Base-by-base conservation (phyloP, 2,113 vertebrate genomes). In the Ancistrus triradiatus region DNA sequence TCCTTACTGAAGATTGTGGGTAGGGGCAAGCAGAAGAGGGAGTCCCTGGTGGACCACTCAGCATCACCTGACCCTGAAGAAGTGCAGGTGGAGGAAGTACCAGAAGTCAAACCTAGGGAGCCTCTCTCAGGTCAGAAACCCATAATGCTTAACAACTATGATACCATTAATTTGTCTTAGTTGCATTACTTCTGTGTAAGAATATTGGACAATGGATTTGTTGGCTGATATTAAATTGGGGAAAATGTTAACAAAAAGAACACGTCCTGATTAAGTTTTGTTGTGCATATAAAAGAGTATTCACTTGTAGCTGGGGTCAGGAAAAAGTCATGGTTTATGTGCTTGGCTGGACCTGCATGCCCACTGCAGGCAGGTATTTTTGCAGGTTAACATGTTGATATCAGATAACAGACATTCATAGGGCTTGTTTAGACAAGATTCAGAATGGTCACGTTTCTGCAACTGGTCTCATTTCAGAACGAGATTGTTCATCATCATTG, bases 1-100 rank as follows among this genome's bases (percentile, higher is more conserved):
- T 83, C 89, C 60, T 91, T 93, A 78, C 83, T 92, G 80, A 87
- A 88, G 69, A 88, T 91, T 61, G 88, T 91, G 3, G 87, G 89
- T 0, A 86, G 85, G 4, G 83, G 83, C 43, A 91, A 91, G 63
- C 70, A 73, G 14, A 90, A 80, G 61, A 80, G 79, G 0, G 87
- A 89, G 3, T 88, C 89, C 0, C 22, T 74, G 65, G 80, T 76
- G 0, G 88, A 93, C 67, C 83, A 82, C 0, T 80, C 83, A 37
- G 72, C 72, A 5, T 83, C 83, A 1, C 81, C 75, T 10, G 76
- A 70, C 0, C 59, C 81, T 0, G 86, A 89, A 53, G 84, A 86
- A 61, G 69, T 68, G 19, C 73, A 63, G 0, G 81, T 81, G 55
- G 70, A 79, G 69, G 85, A 83, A 27, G 81, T 80, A 64, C 86